phyloP scores from a whole-genome alignment of 2,113 vertebrate species.

The Myotis yumanensis region DNA sequence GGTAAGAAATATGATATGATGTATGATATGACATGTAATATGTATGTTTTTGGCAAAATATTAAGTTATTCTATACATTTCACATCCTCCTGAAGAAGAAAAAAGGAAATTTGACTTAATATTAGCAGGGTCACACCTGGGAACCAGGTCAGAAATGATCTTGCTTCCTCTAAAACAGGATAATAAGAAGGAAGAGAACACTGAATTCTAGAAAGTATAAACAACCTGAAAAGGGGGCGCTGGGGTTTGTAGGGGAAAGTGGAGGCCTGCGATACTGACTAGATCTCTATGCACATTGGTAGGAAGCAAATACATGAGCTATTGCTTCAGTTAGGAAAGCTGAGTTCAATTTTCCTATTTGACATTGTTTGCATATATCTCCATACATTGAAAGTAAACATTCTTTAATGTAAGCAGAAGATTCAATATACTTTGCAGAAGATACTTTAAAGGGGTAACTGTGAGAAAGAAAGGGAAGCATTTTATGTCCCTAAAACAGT shows the following conservation, averaged over 20 bases:
- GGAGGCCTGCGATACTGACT: neutral
- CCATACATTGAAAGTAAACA: neutral
- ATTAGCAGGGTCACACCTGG: neutral
- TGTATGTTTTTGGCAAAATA: neutral
- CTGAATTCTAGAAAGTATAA: neutral
- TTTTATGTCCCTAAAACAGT: neutral
- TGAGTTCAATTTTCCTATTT: neutral
- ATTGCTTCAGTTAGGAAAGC: neutral
- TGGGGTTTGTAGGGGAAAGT: neutral
- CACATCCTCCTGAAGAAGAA: neutral
- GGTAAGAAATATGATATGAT: neutral
- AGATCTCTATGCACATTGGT: neutral
- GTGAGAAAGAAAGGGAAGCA: neutral
- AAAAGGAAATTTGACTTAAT: neutral
- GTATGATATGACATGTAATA: neutral
- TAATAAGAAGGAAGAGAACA: neutral
- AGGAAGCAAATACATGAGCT: neutral
- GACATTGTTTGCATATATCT: neutral
- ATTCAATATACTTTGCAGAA: neutral
- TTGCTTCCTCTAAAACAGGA: neutral
- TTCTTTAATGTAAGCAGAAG: slow-evolving; percentile 12
- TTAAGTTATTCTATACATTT: neutral
- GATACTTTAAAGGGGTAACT: neutral
- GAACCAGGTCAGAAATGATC: neutral
- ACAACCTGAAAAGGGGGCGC: neutral